These are phyloP conservation scores for Leiothrix lutea DNA, from an alignment of 2,113 vertebrate species.

Conservation along the genomic window DNA sequence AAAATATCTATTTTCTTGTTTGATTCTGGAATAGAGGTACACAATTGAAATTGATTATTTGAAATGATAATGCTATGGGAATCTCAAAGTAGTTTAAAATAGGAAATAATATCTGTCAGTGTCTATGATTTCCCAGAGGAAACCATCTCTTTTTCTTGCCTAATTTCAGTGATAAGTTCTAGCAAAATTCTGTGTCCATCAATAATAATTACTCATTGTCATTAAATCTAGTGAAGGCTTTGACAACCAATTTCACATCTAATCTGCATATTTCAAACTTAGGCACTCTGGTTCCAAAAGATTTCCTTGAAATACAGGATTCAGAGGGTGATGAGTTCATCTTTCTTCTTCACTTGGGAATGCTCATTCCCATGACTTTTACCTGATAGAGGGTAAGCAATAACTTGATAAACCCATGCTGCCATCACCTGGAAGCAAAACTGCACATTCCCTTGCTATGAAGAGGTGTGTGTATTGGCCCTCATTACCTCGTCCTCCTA, in stretches of 20 bases:
- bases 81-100: not conserved
- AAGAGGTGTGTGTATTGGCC: not conserved
- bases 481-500: accelerated
- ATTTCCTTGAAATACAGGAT: not conserved
- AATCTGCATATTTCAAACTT: not conserved
- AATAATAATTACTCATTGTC: not conserved
- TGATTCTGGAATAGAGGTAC: not conserved
- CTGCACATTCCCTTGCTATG: not conserved
- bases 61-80: not conserved
- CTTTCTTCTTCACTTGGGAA: not conserved
- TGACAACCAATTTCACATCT: not conserved
- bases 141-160: not conserved
- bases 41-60: conserved; percentile 22
- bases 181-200: not conserved
- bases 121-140: not conserved
- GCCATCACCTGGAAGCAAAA: not conserved
- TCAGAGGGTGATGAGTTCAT: not conserved
- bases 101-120: not conserved
- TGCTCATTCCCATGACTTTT: not conserved
- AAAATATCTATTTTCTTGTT: not conserved
- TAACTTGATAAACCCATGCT: not conserved
- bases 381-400: not conserved
- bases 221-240: not conserved
- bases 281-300: not conserved
- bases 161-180: not conserved